A percentile compares a stretch with the other conserved stretches of the same genome.
Evolutionary conservation across 2,113 vertebrate genomes (phyloP).

Genomic region (Boulengeromyrus knoepffleri): DNA sequence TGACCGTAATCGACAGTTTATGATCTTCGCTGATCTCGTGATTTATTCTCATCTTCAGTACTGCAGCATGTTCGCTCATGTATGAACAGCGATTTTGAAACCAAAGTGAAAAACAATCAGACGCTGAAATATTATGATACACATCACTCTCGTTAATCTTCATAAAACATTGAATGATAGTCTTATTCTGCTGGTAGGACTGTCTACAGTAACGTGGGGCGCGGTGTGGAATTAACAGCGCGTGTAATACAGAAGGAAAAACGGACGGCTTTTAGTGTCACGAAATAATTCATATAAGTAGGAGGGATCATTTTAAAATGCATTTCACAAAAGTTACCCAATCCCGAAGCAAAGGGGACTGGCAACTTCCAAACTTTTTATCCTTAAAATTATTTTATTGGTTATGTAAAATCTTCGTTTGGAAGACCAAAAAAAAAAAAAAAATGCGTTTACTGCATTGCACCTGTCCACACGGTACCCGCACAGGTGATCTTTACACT

Average conservation of each 20-base stretch:
- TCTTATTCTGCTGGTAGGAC: background rate
- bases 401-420: background rate
- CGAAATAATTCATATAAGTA: background rate
- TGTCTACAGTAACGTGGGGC: background rate
- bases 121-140: background rate
- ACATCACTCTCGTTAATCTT: background rate
- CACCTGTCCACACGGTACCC: conserved; percentile 45
- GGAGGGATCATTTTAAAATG: background rate
- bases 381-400: background rate
- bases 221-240: background rate
- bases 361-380: background rate
- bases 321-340: background rate
- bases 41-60: background rate
- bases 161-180: background rate
- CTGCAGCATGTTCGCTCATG: background rate
- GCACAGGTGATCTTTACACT: conserved; percentile 36
- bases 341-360: no score
- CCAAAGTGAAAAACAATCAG: background rate
- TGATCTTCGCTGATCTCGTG: background rate
- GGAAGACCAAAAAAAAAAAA: background rate
- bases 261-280: background rate
- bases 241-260: background rate
- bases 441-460: conserved; percentile 55
- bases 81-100: background rate
- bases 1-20: background rate